Evolutionary conservation across 2,888 invertebrate species (phyloP).

Genomic region (Cataglyphis albicans): DNA sequence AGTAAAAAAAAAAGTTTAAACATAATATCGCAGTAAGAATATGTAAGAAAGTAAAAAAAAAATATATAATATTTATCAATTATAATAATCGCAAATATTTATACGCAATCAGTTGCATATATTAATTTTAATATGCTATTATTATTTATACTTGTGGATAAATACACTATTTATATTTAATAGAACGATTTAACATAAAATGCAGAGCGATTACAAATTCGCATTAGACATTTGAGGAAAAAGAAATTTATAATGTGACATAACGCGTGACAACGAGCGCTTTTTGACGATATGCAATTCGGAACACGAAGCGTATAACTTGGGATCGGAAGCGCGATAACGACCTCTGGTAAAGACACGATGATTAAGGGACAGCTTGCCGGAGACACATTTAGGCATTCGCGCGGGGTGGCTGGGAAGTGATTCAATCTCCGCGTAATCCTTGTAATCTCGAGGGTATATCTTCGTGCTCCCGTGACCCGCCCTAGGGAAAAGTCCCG

Average conservation of each 20-base stretch:
- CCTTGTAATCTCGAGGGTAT: constrained; percentile 82
- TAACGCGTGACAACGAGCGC: constrained; percentile 16
- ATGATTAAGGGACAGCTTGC: constrained; percentile 80
- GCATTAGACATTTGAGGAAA: background rate
- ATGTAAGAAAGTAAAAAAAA: background rate
- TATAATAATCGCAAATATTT: background rate
- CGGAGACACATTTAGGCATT: constrained; percentile 77
- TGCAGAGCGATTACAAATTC: background rate
- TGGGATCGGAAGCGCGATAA: constrained; percentile 60
- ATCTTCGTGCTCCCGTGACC: constrained; percentile 61
- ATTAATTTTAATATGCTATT: background rate
- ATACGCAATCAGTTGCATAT: background rate
- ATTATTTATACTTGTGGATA: background rate
- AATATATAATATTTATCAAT: background rate
- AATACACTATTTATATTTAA: background rate
- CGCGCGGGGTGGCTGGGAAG: constrained; percentile 77
- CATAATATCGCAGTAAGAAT: background rate
- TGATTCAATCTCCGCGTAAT: constrained; percentile 83
- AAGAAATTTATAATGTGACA: background rate
- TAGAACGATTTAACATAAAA: background rate
- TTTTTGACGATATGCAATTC: constrained; percentile 46
- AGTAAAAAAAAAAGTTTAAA: background rate
- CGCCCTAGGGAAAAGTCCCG: constrained; percentile 59
- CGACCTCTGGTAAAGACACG: constrained; percentile 77
- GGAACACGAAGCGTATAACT: constrained; percentile 40